phyloP scores from a whole-genome alignment of 1,140 invertebrate species.

The Pemphigus obesinymphae region DNA sequence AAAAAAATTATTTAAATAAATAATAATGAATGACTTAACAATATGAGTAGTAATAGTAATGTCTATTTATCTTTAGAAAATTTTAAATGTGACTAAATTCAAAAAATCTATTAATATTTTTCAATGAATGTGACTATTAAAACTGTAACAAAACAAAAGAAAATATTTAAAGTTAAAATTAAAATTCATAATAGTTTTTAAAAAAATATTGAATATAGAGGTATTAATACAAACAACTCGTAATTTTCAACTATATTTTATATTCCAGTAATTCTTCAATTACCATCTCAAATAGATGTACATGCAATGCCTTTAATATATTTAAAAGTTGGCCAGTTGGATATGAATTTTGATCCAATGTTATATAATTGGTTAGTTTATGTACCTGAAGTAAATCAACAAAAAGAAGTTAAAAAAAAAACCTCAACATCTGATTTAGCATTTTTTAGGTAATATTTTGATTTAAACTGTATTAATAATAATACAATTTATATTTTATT shows the following conservation, averaged over 20 bases:
- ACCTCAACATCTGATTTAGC: slow-evolving; percentile 49
- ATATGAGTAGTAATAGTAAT: too few species aligned
- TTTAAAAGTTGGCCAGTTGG: slow-evolving; percentile 56
- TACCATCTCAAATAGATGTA: slow-evolving; percentile 53
- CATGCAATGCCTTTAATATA: slow-evolving; percentile 57
- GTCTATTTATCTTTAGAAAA: too few species aligned
- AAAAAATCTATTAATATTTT: too few species aligned
- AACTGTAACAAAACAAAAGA: too few species aligned
- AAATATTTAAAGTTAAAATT: too few species aligned
- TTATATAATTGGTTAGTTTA: slow-evolving; percentile 58
- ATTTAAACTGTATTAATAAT: not conserved
- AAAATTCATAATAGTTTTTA: too few species aligned
- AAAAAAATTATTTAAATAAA: too few species aligned
- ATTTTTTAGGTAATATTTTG: slow-evolving; percentile 31
- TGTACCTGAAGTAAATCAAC: slow-evolving; percentile 43
- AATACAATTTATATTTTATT: not conserved
- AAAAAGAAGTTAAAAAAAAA: slow-evolving; percentile 53
- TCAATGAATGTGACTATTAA: too few species aligned
- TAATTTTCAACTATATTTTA: not conserved
- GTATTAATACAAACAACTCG: too few species aligned
- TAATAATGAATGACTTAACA: too few species aligned
- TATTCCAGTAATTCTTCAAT: slow-evolving; percentile 52
- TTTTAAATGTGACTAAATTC: too few species aligned
- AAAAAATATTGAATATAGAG: too few species aligned
- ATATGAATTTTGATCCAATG: slow-evolving; percentile 59